A percentile compares a stretch with the other conserved stretches of the same genome.
phyloP scores from a whole-genome alignment of 1,140 invertebrate genomes.

The Eupeodes corollae region DNA sequence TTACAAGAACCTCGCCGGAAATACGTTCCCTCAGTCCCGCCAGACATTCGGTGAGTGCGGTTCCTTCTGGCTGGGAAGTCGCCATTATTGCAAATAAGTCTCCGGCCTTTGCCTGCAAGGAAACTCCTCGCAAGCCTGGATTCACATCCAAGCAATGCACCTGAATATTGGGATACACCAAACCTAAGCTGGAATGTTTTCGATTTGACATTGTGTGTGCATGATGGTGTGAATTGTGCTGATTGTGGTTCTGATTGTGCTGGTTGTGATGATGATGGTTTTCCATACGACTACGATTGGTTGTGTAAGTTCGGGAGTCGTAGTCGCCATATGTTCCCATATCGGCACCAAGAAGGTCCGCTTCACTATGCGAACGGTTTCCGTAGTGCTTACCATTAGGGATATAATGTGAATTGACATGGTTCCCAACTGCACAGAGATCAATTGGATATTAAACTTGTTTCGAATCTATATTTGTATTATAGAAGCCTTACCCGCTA shows the following conservation, averaged over 20 bases:
- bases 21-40: conserved; percentile 57
- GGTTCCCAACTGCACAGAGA: conserved; percentile 15
- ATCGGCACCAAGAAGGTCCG: conserved; percentile 22
- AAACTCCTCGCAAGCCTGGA: conserved; percentile 52
- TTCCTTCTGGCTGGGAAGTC: conserved; percentile 68
- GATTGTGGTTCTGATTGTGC: conserved; percentile 4
- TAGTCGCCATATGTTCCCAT: conserved; percentile 23
- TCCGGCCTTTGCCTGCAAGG: conserved; percentile 75
- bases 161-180: conserved; percentile 53
- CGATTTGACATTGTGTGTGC: conserved; percentile 15
- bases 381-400: conserved; percentile 34
- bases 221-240: not conserved
- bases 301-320: conserved; percentile 26
- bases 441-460: not conserved
- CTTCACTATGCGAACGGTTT: conserved; percentile 35
- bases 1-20: conserved; percentile 71
- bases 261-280: conserved; percentile 17
- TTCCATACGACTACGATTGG: conserved; percentile 19
- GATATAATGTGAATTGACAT: conserved; percentile 16
- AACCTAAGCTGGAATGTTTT: conserved; percentile 34
- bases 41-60: conserved; percentile 68
- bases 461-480: not conserved
- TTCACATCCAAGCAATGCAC: conserved; percentile 47
- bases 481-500: conserved; percentile 15
- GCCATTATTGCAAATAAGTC: conserved; percentile 84